Evolutionary conservation across 2,888 invertebrate genomes (phyloP).

Genomic region (Alcis repandata): DNA sequence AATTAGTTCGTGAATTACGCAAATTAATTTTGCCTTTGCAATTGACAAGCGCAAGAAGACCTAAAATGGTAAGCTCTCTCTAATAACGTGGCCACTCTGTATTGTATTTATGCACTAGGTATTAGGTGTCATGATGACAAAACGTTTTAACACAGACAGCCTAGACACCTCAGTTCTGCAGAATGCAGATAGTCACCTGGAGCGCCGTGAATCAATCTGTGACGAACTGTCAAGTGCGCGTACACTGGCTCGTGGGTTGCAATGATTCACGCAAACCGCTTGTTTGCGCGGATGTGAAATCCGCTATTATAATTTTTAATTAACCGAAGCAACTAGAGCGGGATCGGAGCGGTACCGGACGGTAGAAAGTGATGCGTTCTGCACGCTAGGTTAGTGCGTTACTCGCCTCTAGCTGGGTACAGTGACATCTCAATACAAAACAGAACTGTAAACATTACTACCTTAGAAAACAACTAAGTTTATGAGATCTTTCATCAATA

Average conservation of each 20-base stretch:
- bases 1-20: conserved; percentile 24
- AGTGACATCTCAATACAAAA: conserved; percentile 28
- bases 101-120: not conserved
- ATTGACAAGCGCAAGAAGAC: not conserved
- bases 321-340: conserved; percentile 83
- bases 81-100: not conserved
- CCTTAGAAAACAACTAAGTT: conserved; percentile 1
- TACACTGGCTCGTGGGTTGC: conserved; percentile 60
- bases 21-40: conserved; percentile 7
- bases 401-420: conserved; percentile 44
- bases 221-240: conserved; percentile 51
- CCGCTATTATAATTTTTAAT: conserved; percentile 85
- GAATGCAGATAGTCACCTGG: conserved; percentile 23
- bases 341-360: conserved; percentile 72
- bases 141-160: conserved; percentile 2
- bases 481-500: not conserved
- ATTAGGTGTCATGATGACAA: conserved; percentile 1
- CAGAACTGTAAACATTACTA: not conserved
- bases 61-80: not conserved
- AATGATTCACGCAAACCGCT: conserved; percentile 81
- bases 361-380: conserved; percentile 78
- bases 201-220: conserved; percentile 70
- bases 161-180: conserved; percentile 23
- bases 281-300: conserved; percentile 84
- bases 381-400: conserved; percentile 51